Evolutionary conservation across 1,140 invertebrate genomes (phyloP), one percentile per base, ranked within the genome.

Genomic region (Aphelinus atriplicis): DNA sequence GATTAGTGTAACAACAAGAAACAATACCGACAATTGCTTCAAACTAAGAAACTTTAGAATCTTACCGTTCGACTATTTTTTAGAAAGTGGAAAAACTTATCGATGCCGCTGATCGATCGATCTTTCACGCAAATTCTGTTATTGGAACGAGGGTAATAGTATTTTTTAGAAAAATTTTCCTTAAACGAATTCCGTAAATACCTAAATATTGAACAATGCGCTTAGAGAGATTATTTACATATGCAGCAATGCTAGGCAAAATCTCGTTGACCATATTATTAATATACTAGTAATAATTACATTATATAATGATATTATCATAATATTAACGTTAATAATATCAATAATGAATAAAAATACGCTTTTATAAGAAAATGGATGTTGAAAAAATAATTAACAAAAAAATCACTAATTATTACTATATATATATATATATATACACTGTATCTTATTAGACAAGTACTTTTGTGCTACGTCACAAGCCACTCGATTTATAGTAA

Each of bases 141-240:
- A 78, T 82, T 79, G 55, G 68, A 79, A 70, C 46, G 61, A 71
- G 62, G 73, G 73, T 83, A 81, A 82, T 81, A 81, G 79, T 85
- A 85, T 86, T 82, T 84, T 84, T 81, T 84, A 83, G 75, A 77
- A 56, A 77, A 78, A 79, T 77, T 80, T 80, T 84, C 80, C 78
- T 74, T 82, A 81, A 78, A 79, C 71, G 76, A 81, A 81, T 73
- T 81, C 82, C 74, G 74, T 77, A 75, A 75, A 66, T 78, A 80
- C 78, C 68, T 77, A 81, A 75, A 74, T 75, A 77, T 63, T 61
- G 9, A 78, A 76, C 71, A 75, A 67, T 76, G 62, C 79, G 79
- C 78, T 83, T 82, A 74, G 72, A 81, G 78, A 80, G 70, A 82
- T 82, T 84, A 82, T 81, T 81, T 81, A 78, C 69, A 71, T 60